These are phyloP conservation scores for Typhlichthys eigenmanni DNA, from an alignment of 2,797 vertebrate genomes.

Conservation along the genomic window DNA sequence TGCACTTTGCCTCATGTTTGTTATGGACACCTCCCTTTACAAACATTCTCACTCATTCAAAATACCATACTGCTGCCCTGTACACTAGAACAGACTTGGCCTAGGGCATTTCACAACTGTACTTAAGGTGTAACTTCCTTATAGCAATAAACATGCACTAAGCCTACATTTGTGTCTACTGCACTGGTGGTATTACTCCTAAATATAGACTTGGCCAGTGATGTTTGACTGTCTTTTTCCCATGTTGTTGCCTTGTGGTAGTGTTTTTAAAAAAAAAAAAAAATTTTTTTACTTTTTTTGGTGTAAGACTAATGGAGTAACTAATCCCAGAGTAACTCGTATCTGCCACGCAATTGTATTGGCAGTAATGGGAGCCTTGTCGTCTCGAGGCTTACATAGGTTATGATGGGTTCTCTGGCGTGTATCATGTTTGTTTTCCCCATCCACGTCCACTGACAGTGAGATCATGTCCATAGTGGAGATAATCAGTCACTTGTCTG, in stretches of 20 bases:
- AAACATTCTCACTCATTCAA: conserved; percentile 39
- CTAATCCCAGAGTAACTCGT: background rate
- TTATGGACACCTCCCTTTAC: conserved; percentile 51
- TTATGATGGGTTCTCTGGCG: background rate
- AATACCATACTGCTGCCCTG: conserved; percentile 3
- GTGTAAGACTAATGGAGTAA: background rate
- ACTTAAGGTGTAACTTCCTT: background rate
- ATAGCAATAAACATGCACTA: background rate
- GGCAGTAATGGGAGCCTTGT: conserved; percentile 16
- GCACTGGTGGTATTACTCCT: background rate
- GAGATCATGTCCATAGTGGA: conserved; percentile 3
- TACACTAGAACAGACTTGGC: background rate
- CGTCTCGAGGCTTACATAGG: background rate
- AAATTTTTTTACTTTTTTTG: too few relatives aligned
- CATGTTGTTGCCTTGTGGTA: background rate
- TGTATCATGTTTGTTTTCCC: conserved; percentile 1
- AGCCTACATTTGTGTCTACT: conserved; percentile 12
- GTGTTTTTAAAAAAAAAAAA: too few relatives aligned
- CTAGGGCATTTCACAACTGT: background rate
- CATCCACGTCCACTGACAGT: background rate
- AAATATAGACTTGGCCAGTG: background rate
- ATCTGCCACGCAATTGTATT: conserved; percentile 20
- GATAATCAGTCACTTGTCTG: conserved; percentile 1
- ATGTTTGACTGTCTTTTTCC: background rate
- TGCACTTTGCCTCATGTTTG: conserved; percentile 1